A percentile compares a stretch with the other conserved stretches of the same genome.
phyloP scores from a whole-genome alignment of 2,888 invertebrate genomes.

The Leptodirus hochenwartii region DNA sequence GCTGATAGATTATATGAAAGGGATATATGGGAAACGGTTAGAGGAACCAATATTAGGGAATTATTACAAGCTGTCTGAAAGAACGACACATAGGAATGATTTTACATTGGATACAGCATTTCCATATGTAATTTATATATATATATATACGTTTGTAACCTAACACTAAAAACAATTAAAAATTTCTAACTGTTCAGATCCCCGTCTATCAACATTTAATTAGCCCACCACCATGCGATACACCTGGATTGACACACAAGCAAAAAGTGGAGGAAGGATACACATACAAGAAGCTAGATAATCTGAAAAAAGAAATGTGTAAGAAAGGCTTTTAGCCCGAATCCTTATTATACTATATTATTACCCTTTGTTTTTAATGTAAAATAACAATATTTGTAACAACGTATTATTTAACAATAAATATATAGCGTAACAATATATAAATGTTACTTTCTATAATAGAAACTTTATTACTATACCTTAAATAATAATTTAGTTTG shows the following conservation, averaged over 20 bases:
- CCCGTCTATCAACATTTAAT: constrained; percentile 50
- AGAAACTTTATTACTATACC: too few species aligned
- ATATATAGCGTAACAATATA: too few species aligned
- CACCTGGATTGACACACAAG: constrained; percentile 36
- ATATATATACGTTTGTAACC: too few species aligned
- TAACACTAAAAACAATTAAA: too few species aligned
- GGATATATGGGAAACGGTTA: constrained; percentile 35
- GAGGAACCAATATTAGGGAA: constrained; percentile 38
- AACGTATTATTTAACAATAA: too few species aligned
- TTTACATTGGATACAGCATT: constrained; percentile 42
- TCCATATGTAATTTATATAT: constrained; percentile 34
- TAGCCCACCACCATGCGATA: constrained; percentile 37
- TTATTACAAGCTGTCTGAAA: constrained; percentile 34
- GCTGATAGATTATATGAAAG: constrained; percentile 4
- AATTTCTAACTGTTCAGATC: constrained; percentile 29
- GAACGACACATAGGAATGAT: constrained; percentile 30
- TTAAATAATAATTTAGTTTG: constrained; percentile 1
- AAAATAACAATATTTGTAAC: too few species aligned
- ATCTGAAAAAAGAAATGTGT: too few species aligned
- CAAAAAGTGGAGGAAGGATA: constrained; percentile 9
- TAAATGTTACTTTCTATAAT: too few species aligned
- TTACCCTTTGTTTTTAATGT: too few species aligned
- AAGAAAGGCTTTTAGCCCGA: too few species aligned
- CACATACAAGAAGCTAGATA: neutral
- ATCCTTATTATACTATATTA: too few species aligned